phyloP scores from a whole-genome alignment of 2,113 vertebrate species.

The Spea multiplicata region DNA sequence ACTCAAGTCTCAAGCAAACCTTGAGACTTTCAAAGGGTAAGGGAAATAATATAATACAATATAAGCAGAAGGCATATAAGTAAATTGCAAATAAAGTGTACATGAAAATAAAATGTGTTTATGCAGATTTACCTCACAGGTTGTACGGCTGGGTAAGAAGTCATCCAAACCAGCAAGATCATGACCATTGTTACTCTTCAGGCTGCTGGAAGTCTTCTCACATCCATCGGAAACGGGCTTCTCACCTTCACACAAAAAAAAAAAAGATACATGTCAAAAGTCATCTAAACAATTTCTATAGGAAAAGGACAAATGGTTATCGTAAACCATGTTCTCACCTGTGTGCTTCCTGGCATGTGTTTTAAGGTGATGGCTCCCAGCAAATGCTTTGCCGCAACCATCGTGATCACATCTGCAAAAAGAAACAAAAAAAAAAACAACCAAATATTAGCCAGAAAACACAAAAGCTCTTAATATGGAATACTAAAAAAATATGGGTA shows the following conservation, averaged over 20 bases:
- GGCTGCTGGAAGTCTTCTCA: conserved; percentile 95
- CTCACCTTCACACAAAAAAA: conserved; percentile 71
- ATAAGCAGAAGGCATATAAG: too few species aligned
- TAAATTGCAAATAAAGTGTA: too few species aligned
- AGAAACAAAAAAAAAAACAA: conserved; percentile 8
- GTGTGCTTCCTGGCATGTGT: conserved; percentile 97
- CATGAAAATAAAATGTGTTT: too few species aligned
- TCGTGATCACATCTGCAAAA: conserved; percentile 88
- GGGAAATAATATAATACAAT: too few species aligned
- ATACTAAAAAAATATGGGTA: too few species aligned
- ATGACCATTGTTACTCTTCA: conserved; percentile 95
- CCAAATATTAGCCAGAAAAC: too few species aligned
- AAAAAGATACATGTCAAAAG: not conserved
- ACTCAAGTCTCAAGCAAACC: too few species aligned
- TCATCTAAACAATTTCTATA: not conserved
- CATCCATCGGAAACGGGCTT: conserved; percentile 95
- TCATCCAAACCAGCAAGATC: conserved; percentile 82
- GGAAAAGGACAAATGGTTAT: not conserved
- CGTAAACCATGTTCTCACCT: conserved; percentile 65
- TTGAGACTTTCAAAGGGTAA: too few species aligned
- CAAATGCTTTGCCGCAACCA: conserved; percentile 97
- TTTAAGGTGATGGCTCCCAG: conserved; percentile 97
- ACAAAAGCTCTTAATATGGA: too few species aligned
- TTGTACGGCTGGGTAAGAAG: conserved; percentile 72
- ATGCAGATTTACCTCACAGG: conserved; percentile 78